Evolutionary conservation across 2,797 vertebrate species (phyloP).

Genomic region (Decapterus maruadsi): DNA sequence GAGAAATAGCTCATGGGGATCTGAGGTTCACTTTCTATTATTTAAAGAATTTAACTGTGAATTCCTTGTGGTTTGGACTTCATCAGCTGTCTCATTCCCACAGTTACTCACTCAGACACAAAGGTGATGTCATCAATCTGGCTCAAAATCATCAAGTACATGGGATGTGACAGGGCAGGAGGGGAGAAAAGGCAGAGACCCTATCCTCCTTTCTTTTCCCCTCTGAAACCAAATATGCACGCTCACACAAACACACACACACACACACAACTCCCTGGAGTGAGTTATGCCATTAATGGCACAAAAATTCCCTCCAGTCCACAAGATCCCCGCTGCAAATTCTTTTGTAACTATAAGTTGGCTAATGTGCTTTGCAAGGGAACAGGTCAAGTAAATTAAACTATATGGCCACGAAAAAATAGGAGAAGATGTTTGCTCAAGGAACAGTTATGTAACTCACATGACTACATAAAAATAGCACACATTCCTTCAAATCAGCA

Average conservation of each 20-base stretch:
- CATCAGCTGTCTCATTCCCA: slow-evolving; percentile 16
- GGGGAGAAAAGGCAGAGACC: slow-evolving; percentile 3
- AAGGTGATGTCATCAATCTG: slow-evolving; percentile 44
- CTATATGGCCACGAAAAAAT: slow-evolving; percentile 1
- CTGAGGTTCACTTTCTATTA: neutral
- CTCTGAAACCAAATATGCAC: slow-evolving; percentile 12
- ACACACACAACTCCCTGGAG: slow-evolving; percentile 26
- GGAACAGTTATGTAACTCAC: slow-evolving; percentile 47
- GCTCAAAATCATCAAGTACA: slow-evolving; percentile 22
- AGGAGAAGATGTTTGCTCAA: slow-evolving; percentile 42
- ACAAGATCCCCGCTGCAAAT: slow-evolving; percentile 12
- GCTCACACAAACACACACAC: neutral
- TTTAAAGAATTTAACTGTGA: neutral
- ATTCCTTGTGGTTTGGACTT: slow-evolving; percentile 10
- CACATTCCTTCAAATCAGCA: slow-evolving; percentile 43
- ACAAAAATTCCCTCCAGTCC: slow-evolving; percentile 25
- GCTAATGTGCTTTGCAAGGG: slow-evolving; percentile 1
- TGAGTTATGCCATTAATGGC: slow-evolving; percentile 33
- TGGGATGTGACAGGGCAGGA: slow-evolving; percentile 42
- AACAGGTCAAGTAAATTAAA: slow-evolving; percentile 19
- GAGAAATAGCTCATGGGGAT: neutral
- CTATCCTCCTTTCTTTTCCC: neutral
- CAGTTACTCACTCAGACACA: neutral
- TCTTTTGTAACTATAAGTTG: slow-evolving; percentile 6
- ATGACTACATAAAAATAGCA: slow-evolving; percentile 35